These are phyloP conservation scores for Willowsia nigromaculata DNA, from an alignment of 2,888 invertebrate species.

Conservation along the genomic window DNA sequence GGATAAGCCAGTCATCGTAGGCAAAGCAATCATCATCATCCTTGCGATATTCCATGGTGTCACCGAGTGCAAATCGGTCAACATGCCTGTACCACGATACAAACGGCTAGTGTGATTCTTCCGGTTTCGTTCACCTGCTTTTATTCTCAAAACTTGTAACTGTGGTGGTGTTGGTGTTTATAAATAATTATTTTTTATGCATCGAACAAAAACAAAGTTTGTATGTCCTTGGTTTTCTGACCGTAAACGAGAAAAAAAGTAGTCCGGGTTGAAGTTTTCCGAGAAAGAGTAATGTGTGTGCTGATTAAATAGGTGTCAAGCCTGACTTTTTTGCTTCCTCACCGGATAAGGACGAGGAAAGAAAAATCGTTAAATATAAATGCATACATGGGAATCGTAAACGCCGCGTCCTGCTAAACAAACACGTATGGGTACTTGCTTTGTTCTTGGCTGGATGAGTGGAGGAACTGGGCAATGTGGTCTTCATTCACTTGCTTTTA, in stretches of 20 bases:
- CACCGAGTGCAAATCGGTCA: conserved; percentile 9
- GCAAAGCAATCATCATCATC: not conserved
- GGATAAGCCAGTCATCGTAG: not conserved
- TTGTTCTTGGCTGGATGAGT: not conserved
- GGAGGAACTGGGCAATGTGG: not conserved
- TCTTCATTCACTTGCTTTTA: not conserved
- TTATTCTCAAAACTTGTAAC: not conserved
- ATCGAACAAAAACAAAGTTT: not conserved
- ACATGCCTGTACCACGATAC: not conserved
- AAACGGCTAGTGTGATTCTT: not conserved
- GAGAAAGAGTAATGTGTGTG: not conserved
- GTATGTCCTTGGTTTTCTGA: not conserved
- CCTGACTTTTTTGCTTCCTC: not conserved
- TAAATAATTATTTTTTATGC: not conserved
- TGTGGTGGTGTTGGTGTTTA: not conserved
- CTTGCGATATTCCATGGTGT: conserved; percentile 31
- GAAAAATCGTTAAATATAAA: not conserved
- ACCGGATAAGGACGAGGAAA: not conserved
- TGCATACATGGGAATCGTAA: not conserved
- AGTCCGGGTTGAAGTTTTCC: not conserved
- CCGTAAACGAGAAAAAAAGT: not conserved
- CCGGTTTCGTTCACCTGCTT: not conserved
- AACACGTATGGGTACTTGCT: not conserved
- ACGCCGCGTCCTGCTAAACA: not conserved
- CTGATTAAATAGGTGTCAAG: conserved; percentile 17